These are phyloP conservation scores for Takifugu rubripes DNA, from an alignment of 2,797 vertebrate species.

Conservation along the genomic window DNA sequence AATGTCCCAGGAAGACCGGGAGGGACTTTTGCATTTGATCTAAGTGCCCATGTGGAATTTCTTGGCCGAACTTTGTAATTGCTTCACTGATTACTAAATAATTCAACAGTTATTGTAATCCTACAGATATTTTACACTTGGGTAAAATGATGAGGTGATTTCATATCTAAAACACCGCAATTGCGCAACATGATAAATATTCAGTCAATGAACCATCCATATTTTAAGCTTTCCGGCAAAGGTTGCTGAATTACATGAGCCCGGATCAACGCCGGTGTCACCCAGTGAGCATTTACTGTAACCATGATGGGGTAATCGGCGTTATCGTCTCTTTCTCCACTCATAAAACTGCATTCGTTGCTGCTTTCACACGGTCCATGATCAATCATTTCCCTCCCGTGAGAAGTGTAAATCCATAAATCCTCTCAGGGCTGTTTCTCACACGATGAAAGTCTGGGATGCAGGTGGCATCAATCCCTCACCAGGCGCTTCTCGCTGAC, in stretches of 20 bases:
- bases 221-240: too few species aligned
- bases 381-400: slow-evolving; percentile 23
- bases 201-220: too few species aligned
- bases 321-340: background rate
- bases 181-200: too few species aligned
- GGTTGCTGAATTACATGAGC: too few species aligned
- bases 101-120: too few species aligned
- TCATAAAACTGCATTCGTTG: slow-evolving; percentile 6
- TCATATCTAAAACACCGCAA: background rate
- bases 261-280: background rate
- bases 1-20: background rate
- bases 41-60: too few species aligned
- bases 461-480: slow-evolving; percentile 55
- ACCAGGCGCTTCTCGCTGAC: slow-evolving; percentile 43
- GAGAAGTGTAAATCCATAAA: slow-evolving; percentile 20
- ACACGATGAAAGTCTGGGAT: slow-evolving; percentile 39
- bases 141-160: background rate
- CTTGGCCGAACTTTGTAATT: too few species aligned
- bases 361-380: slow-evolving; percentile 10
- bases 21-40: too few species aligned
- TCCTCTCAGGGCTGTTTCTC: slow-evolving; percentile 25
- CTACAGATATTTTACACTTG: too few species aligned
- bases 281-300: background rate
- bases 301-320: background rate
- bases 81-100: too few species aligned